phyloP scores from a whole-genome alignment of 2,113 vertebrate species.

The Turdus rufiventris region DNA sequence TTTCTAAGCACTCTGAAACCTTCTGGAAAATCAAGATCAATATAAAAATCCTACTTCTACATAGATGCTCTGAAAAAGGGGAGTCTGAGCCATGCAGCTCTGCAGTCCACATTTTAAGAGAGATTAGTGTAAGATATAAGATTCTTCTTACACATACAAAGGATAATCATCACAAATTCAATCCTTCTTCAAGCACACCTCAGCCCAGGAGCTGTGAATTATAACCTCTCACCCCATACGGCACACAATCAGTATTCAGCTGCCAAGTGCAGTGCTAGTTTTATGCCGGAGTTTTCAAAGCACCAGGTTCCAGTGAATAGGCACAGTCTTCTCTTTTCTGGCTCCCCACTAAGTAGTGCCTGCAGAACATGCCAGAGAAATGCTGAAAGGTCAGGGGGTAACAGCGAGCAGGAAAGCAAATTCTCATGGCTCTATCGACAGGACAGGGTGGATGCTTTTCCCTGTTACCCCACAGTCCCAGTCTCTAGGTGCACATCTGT shows the following conservation, averaged over 20 bases:
- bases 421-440: neutral
- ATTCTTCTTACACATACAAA: neutral
- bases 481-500: neutral
- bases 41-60: neutral
- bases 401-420: neutral
- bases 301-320: neutral
- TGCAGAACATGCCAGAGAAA: slow-evolving; percentile 22
- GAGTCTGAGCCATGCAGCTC: accelerated
- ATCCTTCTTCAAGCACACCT: neutral
- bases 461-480: neutral
- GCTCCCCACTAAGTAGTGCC: slow-evolving; percentile 2
- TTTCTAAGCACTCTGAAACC: neutral
- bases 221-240: neutral
- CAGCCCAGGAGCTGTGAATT: neutral
- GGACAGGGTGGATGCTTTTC: neutral
- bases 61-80: neutral
- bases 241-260: neutral
- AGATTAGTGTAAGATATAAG: neutral
- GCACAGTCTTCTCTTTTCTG: neutral
- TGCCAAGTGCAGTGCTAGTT: neutral
- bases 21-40: neutral
- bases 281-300: neutral
- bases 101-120: neutral
- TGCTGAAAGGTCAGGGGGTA: neutral
- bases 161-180: neutral